phyloP scores from a whole-genome alignment of 2,797 vertebrate genomes.

The Melanotaenia maccullochi region DNA sequence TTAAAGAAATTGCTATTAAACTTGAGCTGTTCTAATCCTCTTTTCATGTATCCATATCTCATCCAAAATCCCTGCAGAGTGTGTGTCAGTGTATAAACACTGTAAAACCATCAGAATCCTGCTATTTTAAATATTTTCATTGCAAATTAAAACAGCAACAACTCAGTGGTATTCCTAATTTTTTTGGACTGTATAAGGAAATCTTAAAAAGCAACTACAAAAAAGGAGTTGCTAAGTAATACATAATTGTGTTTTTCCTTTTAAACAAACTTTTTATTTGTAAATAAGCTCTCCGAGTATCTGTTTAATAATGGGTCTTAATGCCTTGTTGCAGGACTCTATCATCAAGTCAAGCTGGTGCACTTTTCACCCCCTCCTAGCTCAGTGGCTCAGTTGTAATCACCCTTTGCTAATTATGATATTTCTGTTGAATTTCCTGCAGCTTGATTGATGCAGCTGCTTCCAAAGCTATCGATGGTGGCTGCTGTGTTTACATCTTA shows the following conservation, averaged over 20 bases:
- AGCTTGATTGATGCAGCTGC: conserved; percentile 50
- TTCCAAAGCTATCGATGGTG: conserved; percentile 41
- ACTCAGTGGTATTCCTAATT: background rate
- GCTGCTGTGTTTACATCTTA: conserved; percentile 35
- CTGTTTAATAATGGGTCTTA: conserved; percentile 25
- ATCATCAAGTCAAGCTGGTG: conserved; percentile 19
- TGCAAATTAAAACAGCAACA: background rate
- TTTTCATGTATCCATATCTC: background rate
- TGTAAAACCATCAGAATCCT: background rate
- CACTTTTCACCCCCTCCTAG: conserved; percentile 27
- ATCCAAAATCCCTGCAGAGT: background rate
- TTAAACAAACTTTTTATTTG: conserved; percentile 13
- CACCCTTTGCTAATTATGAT: conserved; percentile 60
- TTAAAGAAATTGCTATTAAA: background rate
- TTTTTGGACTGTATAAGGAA: background rate
- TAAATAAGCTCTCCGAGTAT: conserved; percentile 22
- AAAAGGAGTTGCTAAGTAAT: conserved; percentile 13
- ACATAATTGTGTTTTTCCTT: background rate
- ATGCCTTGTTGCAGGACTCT: conserved; percentile 8
- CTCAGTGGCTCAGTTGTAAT: conserved; percentile 44
- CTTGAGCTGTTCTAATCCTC: conserved; percentile 9
- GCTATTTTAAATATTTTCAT: conserved; percentile 6
- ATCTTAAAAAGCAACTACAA: conserved; percentile 3
- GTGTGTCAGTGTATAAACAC: background rate
- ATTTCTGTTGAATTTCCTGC: conserved; percentile 31